phyloP scores from a whole-genome alignment of 2,113 vertebrate species.

The Scatophagus argus region DNA sequence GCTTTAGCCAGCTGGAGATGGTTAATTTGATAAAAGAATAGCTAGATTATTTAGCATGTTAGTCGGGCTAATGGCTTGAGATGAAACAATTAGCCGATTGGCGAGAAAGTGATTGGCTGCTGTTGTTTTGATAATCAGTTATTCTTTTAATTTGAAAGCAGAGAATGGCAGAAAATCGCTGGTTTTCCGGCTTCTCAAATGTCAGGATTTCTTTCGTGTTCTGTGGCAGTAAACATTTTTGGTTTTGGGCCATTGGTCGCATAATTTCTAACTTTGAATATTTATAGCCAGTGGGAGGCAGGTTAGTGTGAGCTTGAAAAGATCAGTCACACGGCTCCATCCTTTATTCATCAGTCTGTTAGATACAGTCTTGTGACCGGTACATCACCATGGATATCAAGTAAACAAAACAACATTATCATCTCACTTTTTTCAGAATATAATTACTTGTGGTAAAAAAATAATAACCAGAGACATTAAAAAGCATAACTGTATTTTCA shows the following conservation, averaged over 20 bases:
- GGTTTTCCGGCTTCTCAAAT: not conserved
- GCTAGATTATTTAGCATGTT: not conserved
- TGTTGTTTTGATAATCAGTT: too few species aligned
- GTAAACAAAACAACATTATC: not conserved
- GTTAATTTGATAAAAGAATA: not conserved
- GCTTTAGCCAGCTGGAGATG: not conserved
- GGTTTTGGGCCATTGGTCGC: not conserved
- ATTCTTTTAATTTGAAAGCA: not conserved
- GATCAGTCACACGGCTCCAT: too few species aligned
- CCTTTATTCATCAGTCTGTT: too few species aligned
- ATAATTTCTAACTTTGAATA: not conserved
- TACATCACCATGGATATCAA: not conserved
- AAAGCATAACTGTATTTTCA: not conserved
- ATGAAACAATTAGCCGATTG: not conserved
- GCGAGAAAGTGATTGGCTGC: too few species aligned
- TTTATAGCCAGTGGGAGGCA: not conserved
- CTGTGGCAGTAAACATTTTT: not conserved
- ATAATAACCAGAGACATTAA: not conserved
- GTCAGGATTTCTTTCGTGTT: not conserved
- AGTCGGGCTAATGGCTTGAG: not conserved
- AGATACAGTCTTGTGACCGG: not conserved
- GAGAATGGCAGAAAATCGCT: not conserved
- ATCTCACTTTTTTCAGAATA: not conserved
- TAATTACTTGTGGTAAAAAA: not conserved
- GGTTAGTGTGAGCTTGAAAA: not conserved